Base-by-base conservation (phyloP, 2,113 vertebrate species). In the Catharus minimus region DNA sequence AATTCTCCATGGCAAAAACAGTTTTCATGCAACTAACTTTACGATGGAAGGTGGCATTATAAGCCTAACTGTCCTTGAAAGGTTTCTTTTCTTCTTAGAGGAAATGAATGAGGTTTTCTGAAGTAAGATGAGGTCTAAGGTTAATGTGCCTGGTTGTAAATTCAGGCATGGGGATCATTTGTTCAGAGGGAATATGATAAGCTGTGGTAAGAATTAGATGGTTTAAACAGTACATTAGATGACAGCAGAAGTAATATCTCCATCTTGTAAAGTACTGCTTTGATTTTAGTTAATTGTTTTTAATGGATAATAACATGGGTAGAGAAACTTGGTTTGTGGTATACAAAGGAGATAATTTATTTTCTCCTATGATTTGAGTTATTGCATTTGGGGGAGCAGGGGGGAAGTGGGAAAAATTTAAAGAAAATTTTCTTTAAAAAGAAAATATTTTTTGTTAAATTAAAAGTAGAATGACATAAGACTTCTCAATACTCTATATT, bases 121-220 rank as follows among this genome's bases (percentile, higher is more conserved):
- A 83, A 39, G 65, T 82, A 89, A 93, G 67, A 55, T 39, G 53
- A 93, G 22, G 83, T 89, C 62, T 81, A 81, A 90, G 46, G 74
- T 55, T 94, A 93, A 86, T 95, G 86, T 79, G 49, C 33, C 13
- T 78, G 30, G 36, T 41, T 84, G 53, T 64, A 86, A 86, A 84
- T 78, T 86, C 53, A 72, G 36, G 41, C 57, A 75, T 1, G 1
- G 1, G 13, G 32, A 73, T 88, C 7, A 32, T 52, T 68, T 73
- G 32, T 77, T 90, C 36, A 78, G 44, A 84, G 16, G 57, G 27
- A 79, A 72, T 72, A 78, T 65, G 38, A 76, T 82, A 72, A 84
- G 33, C 2, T 3, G 28, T n/a, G 58, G 78, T 52, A 72, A 89
- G 71, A 92, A 79, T 82, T 65, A 79, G 28, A 22, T 71, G 39